These are phyloP conservation scores for Melieria picta DNA, from an alignment of 2,888 invertebrate genomes.

Conservation along the genomic window DNA sequence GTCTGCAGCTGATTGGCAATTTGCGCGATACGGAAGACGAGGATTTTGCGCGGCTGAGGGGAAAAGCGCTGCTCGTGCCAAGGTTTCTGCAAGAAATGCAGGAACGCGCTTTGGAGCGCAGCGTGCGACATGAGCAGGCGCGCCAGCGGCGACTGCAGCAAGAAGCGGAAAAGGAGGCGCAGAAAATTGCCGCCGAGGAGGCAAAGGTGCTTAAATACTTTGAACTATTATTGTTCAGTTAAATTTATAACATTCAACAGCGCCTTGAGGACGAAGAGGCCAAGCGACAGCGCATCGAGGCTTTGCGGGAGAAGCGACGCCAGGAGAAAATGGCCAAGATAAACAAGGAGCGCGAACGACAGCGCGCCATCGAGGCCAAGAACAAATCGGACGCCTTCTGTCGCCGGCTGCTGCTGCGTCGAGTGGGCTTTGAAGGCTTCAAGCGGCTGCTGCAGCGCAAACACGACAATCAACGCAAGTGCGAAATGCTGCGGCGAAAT, in stretches of 20 bases:
- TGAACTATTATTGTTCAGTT: not conserved
- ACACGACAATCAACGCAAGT: conserved; percentile 64
- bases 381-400: conserved; percentile 66
- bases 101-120: conserved; percentile 75
- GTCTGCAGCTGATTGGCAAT: conserved; percentile 63
- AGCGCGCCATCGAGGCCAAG: conserved; percentile 65
- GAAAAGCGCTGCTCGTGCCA: conserved; percentile 68
- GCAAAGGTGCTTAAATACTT: conserved; percentile 59
- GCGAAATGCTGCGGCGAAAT: conserved; percentile 67
- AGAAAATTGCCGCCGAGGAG: conserved; percentile 63
- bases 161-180: conserved; percentile 64
- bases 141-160: conserved; percentile 62
- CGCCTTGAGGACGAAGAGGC: conserved; percentile 70
- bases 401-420: conserved; percentile 59
- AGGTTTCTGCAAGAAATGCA: conserved; percentile 79
- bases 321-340: conserved; percentile 73
- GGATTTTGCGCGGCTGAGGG: conserved; percentile 57
- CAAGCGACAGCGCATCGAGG: conserved; percentile 70
- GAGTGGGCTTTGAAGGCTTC: conserved; percentile 61
- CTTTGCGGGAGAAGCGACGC: conserved; percentile 72
- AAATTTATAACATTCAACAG: conserved; percentile 42
- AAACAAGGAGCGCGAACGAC: conserved; percentile 70
- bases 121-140: conserved; percentile 63
- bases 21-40: conserved; percentile 61
- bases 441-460: conserved; percentile 59